Evolutionary conservation across 1,140 invertebrate species (phyloP).

Genomic region (Hypsibius dujardini): DNA sequence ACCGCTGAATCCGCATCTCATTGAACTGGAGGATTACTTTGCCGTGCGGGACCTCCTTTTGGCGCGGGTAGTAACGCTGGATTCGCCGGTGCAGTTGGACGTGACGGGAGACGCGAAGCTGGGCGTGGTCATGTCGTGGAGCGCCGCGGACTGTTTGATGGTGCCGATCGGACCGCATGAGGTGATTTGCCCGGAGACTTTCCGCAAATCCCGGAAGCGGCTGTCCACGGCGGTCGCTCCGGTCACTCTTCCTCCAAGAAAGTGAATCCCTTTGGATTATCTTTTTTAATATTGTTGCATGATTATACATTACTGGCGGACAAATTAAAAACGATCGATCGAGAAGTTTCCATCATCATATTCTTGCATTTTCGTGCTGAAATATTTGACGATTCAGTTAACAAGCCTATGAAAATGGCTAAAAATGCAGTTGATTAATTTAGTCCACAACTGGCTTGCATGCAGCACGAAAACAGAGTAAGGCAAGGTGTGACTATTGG

Average conservation of each 20-base stretch:
- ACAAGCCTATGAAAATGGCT: too few relatives aligned
- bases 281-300: background rate
- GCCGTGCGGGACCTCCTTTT: background rate
- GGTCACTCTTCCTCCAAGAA: background rate
- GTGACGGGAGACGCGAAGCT: constrained; percentile 11
- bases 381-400: too few relatives aligned
- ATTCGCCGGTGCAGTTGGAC: constrained; percentile 1
- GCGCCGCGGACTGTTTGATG: background rate
- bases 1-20: constrained; percentile 3
- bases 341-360: too few relatives aligned
- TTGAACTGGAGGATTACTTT: constrained; percentile 10
- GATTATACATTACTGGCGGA: too few relatives aligned
- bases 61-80: background rate
- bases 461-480: too few relatives aligned
- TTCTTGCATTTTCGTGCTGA: too few relatives aligned
- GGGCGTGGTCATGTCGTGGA: background rate
- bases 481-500: too few relatives aligned
- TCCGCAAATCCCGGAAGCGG: background rate
- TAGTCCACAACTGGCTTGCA: too few relatives aligned
- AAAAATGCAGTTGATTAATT: too few relatives aligned
- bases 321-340: too few relatives aligned
- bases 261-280: background rate
- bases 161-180: constrained; percentile 6
- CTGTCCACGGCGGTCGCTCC: background rate
- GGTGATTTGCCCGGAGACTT: constrained; percentile 10